Evolutionary conservation across 2,888 invertebrate genomes (phyloP), one percentile per base, ranked within the genome.

Genomic region (Seira musarum): DNA sequence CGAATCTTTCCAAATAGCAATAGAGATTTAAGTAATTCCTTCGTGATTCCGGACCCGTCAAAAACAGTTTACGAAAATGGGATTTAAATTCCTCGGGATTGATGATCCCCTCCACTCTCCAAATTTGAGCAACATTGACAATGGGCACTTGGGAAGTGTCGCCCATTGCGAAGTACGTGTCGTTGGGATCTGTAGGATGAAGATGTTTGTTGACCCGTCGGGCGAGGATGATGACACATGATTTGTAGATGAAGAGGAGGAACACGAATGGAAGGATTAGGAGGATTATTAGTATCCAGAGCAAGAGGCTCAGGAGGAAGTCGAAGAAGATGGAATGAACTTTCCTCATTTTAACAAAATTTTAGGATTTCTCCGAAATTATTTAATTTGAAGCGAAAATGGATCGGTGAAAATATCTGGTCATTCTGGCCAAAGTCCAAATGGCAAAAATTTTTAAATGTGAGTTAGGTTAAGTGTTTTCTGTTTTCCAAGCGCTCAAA

Each of bases 51-150:
- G 77, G 78, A 60, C 70, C 69, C n/a, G 60, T 21, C 10, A 83
- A 40, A 57, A 83, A 83, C 2, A 74, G 75, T 0, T 53, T 24
- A 5, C 60, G 57, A 60, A 83, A 83, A 21, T 80, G 79, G 46
- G 30, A 19, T 46, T 66, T 17, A 30, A 83, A 83, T n/a, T 80
- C 71, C 1, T 73, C 17, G 1, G 82, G 13, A 8, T 78, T 65
- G 22, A 83, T 2, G 6, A 57, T 0, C 19, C 83, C 83, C 24
- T 82, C 71, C 21, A 83, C 67, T 40, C 75, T 70, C 83, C 83
- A 83, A 17, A 83, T 82, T 53, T 83, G 83, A 19, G 80, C 83
- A 19, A 82, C 81, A 68, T 82, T 82, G 1, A 83, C 83, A 22
- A 83, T 76, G 0, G 80, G 81, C 46, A 82, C 66, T 64, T 76